Conservation (phyloP, 2,888 invertebrate species). For the Cataglyphis cursor region DNA sequence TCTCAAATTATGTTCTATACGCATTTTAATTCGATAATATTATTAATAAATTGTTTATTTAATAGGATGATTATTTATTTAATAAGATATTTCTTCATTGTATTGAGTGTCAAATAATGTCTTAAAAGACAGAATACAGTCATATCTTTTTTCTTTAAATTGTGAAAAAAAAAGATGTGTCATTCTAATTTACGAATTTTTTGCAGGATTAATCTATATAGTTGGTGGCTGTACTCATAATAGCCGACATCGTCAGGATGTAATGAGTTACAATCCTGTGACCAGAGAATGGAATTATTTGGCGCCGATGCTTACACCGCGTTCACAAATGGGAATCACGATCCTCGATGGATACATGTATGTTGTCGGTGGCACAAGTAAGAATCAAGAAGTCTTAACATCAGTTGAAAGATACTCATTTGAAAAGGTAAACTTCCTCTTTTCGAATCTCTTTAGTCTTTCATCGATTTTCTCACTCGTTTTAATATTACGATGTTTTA, state of each 20-base stretch:
- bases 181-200: constrained; percentile 14
- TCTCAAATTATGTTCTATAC: neutral
- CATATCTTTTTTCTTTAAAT: neutral
- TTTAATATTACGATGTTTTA: constrained; percentile 80
- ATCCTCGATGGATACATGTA: constrained; percentile 94
- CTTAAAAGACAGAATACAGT: neutral
- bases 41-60: neutral
- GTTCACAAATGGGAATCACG: constrained; percentile 96
- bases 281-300: constrained; percentile 93
- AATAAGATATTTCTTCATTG: neutral
- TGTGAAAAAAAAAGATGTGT: neutral
- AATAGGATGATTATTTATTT: neutral
- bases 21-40: neutral
- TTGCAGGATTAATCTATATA: constrained; percentile 93
- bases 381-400: constrained; percentile 92
- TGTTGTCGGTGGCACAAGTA: constrained; percentile 96
- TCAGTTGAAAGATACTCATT: constrained; percentile 95
- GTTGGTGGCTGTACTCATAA: constrained; percentile 96
- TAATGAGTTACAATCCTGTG: constrained; percentile 93
- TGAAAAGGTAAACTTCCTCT: constrained; percentile 89
- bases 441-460: constrained; percentile 49
- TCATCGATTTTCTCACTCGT: neutral
- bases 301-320: constrained; percentile 92
- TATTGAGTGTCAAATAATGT: neutral
- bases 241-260: constrained; percentile 93